Evolutionary conservation across 2,113 vertebrate species (phyloP), one percentile per base, ranked within the genome.

Genomic region (Turnix velox): DNA sequence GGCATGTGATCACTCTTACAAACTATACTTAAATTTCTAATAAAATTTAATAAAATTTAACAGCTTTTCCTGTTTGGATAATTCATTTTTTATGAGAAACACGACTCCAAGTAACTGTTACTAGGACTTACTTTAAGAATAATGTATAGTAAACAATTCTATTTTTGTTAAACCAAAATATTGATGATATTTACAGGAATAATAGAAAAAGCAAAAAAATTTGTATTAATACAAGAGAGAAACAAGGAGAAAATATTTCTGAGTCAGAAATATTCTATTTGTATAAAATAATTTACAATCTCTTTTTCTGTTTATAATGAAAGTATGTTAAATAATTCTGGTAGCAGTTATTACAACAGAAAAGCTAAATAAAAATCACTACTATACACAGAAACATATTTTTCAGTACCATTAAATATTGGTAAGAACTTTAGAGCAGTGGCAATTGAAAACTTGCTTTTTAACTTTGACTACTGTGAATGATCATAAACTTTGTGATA

Each of bases 41-140:
- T 54, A 84, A 91, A 88, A 84, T 87, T 94, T 93, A 18, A 88
- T 87, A 89, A 92, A 83, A 88, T n/a, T n/a, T n/a, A 92, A 52
- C 0, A 37, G 13, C 20, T 90, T 88, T 62, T 63, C 35, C 35
- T 66, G 85, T 92, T 86, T 94, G 71, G 55, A 72, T 49, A 87
- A 94, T 73, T 90, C 14, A 71, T 84, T 73, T 76, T 35, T 75
- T 30, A 55, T 7, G 3, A 48, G 33, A 88, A 90, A 61, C 10
- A 66, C 22, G 81, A 37, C 31, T 79, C 67, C 45, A 61, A 85
- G 69, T 89, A 84, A 83, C 10, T 66, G 23, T 42, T 48, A 59
- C 8, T 51, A 43, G 33, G 51, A 62, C 10, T 74, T 69, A 65
- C 33, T 59, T 17, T 72, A 76, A 72, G 13, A 79, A 46, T 31